Conservation (phyloP, 2,888 invertebrate genomes). For the Gisinianus flammeolus region DNA sequence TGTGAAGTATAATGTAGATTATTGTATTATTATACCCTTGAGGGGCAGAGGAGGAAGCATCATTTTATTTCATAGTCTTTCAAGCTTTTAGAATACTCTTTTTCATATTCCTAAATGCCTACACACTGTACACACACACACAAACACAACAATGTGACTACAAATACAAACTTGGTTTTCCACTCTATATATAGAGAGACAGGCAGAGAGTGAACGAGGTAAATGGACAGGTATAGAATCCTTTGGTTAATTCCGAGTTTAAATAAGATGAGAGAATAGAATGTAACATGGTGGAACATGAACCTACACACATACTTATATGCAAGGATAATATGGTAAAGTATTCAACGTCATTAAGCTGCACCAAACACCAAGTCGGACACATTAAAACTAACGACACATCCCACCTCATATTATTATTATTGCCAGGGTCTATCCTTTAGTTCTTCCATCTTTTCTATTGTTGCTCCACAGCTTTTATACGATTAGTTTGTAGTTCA, state of each 20-base stretch:
- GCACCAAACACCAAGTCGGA: constrained; percentile 54
- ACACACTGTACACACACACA: neutral
- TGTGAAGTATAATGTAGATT: constrained; percentile 25
- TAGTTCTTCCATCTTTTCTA: neutral
- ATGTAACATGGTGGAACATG: neutral
- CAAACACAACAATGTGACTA: neutral
- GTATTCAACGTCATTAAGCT: constrained; percentile 54
- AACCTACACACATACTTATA: neutral
- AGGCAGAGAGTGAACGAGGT: neutral
- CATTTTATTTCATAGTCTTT: constrained; percentile 24
- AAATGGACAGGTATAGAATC: neutral
- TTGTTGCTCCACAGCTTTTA: too few relatives aligned
- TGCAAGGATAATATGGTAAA: constrained; percentile 23
- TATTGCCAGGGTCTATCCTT: constrained; percentile 24
- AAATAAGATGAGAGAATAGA: neutral
- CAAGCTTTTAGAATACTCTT: neutral
- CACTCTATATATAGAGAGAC: neutral
- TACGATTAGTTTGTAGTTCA: too few relatives aligned
- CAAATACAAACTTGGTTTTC: neutral
- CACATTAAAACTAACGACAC: constrained; percentile 59
- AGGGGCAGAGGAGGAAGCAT: constrained; percentile 23
- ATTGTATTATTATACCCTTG: constrained; percentile 25
- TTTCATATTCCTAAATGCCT: neutral
- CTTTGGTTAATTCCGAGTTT: neutral
- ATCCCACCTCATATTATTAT: constrained; percentile 58